Evolutionary conservation across 1,140 invertebrate species (phyloP).

Genomic region (Drosophila suzukii): DNA sequence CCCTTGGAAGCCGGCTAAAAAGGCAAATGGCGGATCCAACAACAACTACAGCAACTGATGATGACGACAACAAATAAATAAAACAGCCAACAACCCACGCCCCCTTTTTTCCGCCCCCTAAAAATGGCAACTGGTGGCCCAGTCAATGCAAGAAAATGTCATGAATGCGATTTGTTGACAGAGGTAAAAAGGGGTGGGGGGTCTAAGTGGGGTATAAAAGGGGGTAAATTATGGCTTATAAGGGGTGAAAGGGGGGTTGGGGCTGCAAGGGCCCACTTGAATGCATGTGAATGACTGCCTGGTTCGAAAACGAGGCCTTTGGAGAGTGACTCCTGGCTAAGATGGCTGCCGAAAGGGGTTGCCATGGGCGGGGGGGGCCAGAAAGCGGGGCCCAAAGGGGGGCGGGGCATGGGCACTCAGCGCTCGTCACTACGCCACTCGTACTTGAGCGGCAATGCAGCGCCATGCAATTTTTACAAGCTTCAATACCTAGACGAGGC

Average conservation of each 20-base stretch:
- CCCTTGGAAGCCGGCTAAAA: conserved; percentile 57
- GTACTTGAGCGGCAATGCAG: conserved; percentile 76
- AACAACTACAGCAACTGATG: conserved; percentile 1
- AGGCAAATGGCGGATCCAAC: conserved; percentile 54
- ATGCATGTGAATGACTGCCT: conserved; percentile 74
- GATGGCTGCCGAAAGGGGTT: conserved; percentile 52
- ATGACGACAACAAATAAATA: conserved; percentile 60
- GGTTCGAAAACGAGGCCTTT: conserved; percentile 24
- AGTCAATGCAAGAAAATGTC: conserved; percentile 80
- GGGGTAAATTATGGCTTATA: conserved; percentile 1
- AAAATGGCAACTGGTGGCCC: conserved; percentile 51
- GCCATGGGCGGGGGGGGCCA: not conserved
- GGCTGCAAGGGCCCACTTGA: conserved; percentile 51
- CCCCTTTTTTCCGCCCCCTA: not conserved
- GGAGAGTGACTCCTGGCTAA: conserved; percentile 65
- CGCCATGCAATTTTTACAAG: conserved; percentile 81
- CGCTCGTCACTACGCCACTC: conserved; percentile 34
- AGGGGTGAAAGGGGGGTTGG: not conserved
- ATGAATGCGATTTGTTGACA: conserved; percentile 75
- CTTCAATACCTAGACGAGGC: conserved; percentile 76
- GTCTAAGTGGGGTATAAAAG: not conserved
- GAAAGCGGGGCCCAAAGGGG: too few species aligned
- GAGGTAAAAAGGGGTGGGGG: not conserved
- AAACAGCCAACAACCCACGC: conserved; percentile 38
- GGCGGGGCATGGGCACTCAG: conserved; percentile 21